Evolutionary conservation across 2,113 vertebrate genomes (phyloP).

Genomic region (Prionailurus viverrinus): DNA sequence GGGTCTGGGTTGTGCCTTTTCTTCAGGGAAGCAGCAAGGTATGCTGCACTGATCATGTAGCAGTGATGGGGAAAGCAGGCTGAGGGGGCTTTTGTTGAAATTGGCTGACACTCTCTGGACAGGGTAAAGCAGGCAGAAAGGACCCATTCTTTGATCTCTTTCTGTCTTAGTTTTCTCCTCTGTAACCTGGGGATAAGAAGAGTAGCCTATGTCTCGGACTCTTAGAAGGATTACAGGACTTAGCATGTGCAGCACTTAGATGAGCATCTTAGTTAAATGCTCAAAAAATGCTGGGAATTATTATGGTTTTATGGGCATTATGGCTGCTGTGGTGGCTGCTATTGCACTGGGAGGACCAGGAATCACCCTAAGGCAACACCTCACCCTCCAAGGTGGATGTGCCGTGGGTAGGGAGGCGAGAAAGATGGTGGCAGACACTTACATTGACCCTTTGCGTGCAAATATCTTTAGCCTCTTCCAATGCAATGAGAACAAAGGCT

Average conservation of each 20-base stretch:
- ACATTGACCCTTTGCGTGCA: constrained; percentile 88
- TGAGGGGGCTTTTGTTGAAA: background rate
- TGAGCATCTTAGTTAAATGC: background rate
- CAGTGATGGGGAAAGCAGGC: background rate
- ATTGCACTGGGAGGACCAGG: background rate
- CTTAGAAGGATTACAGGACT: background rate
- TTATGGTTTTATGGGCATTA: background rate
- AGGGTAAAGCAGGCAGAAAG: background rate
- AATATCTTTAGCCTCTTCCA: constrained; percentile 87
- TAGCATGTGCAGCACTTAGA: no score
- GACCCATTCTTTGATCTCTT: background rate
- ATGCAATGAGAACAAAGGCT: constrained; percentile 91
- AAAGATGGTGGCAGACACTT: constrained; percentile 69
- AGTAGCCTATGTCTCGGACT: background rate
- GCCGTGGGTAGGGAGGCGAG: accelerated
- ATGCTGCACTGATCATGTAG: background rate
- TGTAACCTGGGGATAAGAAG: background rate
- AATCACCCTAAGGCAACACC: background rate
- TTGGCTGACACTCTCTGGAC: background rate
- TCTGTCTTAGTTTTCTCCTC: background rate
- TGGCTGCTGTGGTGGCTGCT: accelerated
- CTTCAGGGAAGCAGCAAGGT: background rate
- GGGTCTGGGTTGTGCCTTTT: background rate
- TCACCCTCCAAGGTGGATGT: background rate
- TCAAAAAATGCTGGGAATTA: background rate